phyloP scores from a whole-genome alignment of 23 tunicate species.

The Halocynthia roretzi region DNA sequence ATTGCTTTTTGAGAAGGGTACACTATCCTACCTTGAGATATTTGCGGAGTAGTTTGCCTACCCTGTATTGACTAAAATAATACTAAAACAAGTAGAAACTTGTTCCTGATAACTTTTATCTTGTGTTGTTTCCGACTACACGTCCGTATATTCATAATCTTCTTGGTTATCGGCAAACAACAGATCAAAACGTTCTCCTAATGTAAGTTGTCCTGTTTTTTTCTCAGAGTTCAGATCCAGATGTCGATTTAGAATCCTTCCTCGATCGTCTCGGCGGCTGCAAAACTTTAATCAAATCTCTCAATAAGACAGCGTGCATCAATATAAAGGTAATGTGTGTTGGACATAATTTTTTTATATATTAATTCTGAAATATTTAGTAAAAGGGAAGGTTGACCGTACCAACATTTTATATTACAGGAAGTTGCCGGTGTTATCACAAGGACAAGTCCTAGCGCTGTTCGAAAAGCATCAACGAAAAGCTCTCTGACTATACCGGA shows the following conservation, averaged over 20 bases:
- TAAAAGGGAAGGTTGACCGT: no score
- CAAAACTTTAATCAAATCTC: conserved; percentile 44
- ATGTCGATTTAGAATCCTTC: conserved; percentile 69
- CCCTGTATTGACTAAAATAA: no score
- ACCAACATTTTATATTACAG: not conserved
- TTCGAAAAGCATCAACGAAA: not conserved
- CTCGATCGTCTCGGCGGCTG: conserved; percentile 66
- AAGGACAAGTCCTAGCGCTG: conserved; percentile 7
- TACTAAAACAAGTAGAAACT: no score
- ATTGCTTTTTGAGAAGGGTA: not conserved
- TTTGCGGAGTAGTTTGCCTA: not conserved
- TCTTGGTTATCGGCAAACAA: not conserved
- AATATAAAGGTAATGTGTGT: conserved; percentile 20
- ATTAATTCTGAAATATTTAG: no score
- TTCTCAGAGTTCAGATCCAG: conserved; percentile 4
- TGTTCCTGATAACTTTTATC: no score
- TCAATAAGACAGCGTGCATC: conserved; percentile 29
- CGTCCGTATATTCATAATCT: no score
- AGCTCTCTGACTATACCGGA: conserved; percentile 1
- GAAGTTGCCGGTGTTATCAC: conserved; percentile 21
- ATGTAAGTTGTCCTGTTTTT: not conserved
- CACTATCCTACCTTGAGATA: not conserved
- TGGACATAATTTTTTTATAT: not conserved
- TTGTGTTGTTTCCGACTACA: no score
- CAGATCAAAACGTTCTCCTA: conserved; percentile 1